Base-by-base conservation (phyloP, 2,888 invertebrate genomes). In the Drosophila longiperda region DNA sequence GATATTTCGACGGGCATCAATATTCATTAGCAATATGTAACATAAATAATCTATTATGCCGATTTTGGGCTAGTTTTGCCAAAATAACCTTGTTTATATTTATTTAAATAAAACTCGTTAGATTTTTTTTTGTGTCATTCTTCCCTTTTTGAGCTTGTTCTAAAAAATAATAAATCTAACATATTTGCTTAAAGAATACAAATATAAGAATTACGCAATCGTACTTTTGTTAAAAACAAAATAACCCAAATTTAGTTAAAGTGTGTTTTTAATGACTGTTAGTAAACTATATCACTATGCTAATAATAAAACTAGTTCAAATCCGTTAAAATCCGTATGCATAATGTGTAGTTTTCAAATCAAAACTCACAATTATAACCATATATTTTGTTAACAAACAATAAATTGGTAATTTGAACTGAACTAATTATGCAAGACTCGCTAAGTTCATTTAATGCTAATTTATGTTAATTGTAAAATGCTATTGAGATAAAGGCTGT, bases 11-110 rank as follows among this genome's bases (percentile, higher is more conserved):
- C 5, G 2, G 20, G 36, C 23, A 53, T 54, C 32, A 32, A 54
- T 38, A 48, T 54, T 66, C 23, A 66, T 66, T 48, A 42, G 52
- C 23, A 9, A 8, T 23, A 36, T 66, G n/a, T 45, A 6, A 32
- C 20, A n/a, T 20, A 7, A 12, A 52, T 12, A 45, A 8, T 8
- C 20, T 20, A 45, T 23, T 40, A 11, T n/a, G 5, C 5, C 40
- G 2, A 45, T 12, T 45, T 23, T 52, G 20, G 20, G 4, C 8
- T 34, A 33, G 11, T 20, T 8, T 53, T 23, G 33, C 33, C 15
- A 20, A 20, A 26, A 20, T 15, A 45, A 23, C 3, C 1, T 23
- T 23, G 8, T 45, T 45, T 23, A 23, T 20, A 7, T 23, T 1
- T 45, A 15, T 15, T 15, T 23, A 20, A 20, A 15, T 23, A 7